phyloP scores from a whole-genome alignment of 64 coral and sea anemone genomes.

The Porites australiensis region DNA sequence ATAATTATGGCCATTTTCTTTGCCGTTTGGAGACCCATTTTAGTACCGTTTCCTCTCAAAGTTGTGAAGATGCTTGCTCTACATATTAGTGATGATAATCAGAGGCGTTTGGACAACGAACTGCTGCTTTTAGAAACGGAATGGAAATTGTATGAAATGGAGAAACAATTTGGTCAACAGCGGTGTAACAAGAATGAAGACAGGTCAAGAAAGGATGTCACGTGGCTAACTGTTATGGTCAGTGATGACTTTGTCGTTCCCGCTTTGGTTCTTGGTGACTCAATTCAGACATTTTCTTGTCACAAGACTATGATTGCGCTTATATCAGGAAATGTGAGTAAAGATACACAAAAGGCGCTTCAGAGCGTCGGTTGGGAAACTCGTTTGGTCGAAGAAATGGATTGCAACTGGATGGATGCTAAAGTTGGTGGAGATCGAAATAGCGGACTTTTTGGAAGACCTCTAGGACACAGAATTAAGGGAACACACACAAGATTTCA shows the following conservation, averaged over 20 bases:
- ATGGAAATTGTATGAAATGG: constrained; percentile 68
- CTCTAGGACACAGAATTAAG: neutral
- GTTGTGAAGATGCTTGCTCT: constrained; percentile 16
- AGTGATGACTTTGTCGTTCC: constrained; percentile 60
- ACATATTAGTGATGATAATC: constrained; percentile 1
- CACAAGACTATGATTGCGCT: constrained; percentile 70
- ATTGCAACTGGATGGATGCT: constrained; percentile 91
- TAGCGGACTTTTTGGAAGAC: neutral
- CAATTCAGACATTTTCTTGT: constrained; percentile 75
- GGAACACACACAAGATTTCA: constrained; percentile 92
- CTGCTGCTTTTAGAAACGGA: constrained; percentile 13
- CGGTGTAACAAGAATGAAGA: constrained; percentile 47
- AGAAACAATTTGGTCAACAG: constrained; percentile 40
- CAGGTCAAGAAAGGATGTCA: neutral
- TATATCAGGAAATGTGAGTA: constrained; percentile 49
- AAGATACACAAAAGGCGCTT: neutral
- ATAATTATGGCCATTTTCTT: neutral
- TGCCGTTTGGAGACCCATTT: constrained; percentile 5
- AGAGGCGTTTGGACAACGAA: constrained; percentile 47
- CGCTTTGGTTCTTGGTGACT: constrained; percentile 54
- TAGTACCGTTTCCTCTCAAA: constrained; percentile 26
- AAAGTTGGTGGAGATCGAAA: constrained; percentile 63
- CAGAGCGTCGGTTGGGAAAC: constrained; percentile 62
- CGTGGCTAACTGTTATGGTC: constrained; percentile 69
- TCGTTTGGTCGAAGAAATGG: constrained; percentile 79